Base-by-base conservation (phyloP, 2,797 vertebrate species). In the Oryzias sinensis region DNA sequence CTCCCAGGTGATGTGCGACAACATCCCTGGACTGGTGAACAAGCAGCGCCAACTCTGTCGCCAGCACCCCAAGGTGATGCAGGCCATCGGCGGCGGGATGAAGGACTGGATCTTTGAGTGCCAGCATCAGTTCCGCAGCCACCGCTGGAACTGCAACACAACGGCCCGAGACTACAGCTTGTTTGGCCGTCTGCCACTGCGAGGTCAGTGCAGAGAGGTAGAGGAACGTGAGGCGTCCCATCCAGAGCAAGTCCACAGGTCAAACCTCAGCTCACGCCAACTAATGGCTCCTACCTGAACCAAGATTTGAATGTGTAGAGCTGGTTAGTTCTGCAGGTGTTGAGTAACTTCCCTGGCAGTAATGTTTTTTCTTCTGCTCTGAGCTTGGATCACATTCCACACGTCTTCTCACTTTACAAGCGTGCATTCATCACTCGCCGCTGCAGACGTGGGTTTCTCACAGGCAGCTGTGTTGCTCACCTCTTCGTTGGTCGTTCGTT, bases 131-230 rank as follows among this genome's bases (percentile, higher is more conserved):
- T 98, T 98, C 82, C 91, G 91, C 37, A 92, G 91, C 80, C 95
- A 98, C 74, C 94, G 97, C 80, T 98, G 97, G 97, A 97, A 96
- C 86, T 98, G 97, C 89, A 93, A 93, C 87, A 94, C 95, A 29
- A 89, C 92, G 60, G 92, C 92, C 53, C 82, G 94, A 33, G 96
- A 97, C 44, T 95, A 96, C 86, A 94, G 90, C 67, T 92, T 96
- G 50, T 96, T 98, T 4, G 94, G 96, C 69, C 93, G 93, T 57
- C 91, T 97, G 75, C 90, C 97, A 70, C 89, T 94, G 29, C 91
- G 93, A 72, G 93, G 95, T 96, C 90, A 95, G 95, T 93, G 18
- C 5, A 13, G 44, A 43, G 42, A 16, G 16, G 42, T 40, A 7
- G 37, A 40, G 37, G 8, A 17, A 27, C 4, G 0, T 42, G 41